Percentiles rank a stretch among this genome's conserved stretches.
Evolutionary conservation across 2,888 invertebrate genomes (phyloP).

Genomic region (Crepidodera aurea): DNA sequence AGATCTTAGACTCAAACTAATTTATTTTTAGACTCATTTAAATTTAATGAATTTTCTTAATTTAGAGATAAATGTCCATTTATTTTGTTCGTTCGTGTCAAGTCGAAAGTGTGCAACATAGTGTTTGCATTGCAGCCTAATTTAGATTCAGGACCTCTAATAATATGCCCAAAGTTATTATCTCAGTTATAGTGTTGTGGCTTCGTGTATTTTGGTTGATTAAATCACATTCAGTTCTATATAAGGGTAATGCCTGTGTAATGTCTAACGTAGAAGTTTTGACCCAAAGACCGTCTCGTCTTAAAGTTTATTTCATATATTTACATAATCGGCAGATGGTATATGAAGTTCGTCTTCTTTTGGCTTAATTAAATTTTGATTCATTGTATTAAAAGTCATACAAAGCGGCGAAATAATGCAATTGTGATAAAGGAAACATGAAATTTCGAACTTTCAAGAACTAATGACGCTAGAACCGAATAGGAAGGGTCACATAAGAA

Average conservation of each 20-base stretch:
- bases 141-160: conserved; percentile 31
- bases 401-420: background rate
- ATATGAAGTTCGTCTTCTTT: conserved; percentile 1
- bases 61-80: too few species aligned
- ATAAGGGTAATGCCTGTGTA: conserved; percentile 29
- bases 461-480: too few species aligned
- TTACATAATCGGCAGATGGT: conserved; percentile 16
- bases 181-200: conserved; percentile 29
- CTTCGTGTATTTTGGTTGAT: conserved; percentile 35
- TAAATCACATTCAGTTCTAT: conserved; percentile 33
- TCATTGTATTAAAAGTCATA: background rate
- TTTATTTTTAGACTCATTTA: too few species aligned
- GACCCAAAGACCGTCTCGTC: background rate
- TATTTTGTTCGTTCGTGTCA: background rate
- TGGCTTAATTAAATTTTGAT: conserved; percentile 15
- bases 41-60: too few species aligned
- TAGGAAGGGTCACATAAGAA: too few species aligned
- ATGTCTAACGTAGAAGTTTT: conserved; percentile 12
- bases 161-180: conserved; percentile 35
- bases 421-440: too few species aligned
- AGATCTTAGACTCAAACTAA: too few species aligned
- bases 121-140: conserved; percentile 23
- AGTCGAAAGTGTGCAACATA: conserved; percentile 25
- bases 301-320: conserved; percentile 10
- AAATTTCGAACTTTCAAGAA: too few species aligned